Evolutionary conservation across 2,888 invertebrate species (phyloP).

Genomic region (Drosophila vallismaia): DNA sequence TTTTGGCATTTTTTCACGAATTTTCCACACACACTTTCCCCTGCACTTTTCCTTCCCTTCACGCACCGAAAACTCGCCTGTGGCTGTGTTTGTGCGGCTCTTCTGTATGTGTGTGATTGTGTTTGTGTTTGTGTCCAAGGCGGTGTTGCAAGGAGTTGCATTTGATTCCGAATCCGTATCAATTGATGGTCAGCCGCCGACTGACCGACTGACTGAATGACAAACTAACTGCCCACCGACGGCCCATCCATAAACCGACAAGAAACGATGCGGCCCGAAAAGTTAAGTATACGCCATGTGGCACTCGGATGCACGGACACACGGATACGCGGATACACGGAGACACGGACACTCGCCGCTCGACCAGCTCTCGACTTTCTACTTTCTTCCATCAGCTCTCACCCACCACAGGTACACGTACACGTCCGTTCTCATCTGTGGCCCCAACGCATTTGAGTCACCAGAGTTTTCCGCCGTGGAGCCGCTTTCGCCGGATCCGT

Average conservation of each 20-base stretch:
- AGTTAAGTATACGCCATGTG: slow-evolving; percentile 6
- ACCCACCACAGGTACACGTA: slow-evolving; percentile 47
- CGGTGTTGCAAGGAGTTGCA: slow-evolving; percentile 25
- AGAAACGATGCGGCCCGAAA: slow-evolving; percentile 18
- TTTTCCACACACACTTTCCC: slow-evolving; percentile 35
- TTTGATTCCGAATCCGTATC: slow-evolving; percentile 21
- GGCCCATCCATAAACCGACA: slow-evolving; percentile 1
- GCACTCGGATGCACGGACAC: slow-evolving; percentile 12
- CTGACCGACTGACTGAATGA: slow-evolving; percentile 18
- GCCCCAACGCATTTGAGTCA: slow-evolving; percentile 79
- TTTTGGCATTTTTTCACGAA: slow-evolving; percentile 44
- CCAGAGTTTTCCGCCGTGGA: slow-evolving; percentile 55
- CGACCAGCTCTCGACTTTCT: slow-evolving; percentile 6
- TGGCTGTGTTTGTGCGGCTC: background rate
- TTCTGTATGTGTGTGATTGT: background rate
- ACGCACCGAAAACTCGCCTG: background rate
- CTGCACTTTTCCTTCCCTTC: slow-evolving; percentile 9
- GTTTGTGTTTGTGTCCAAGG: slow-evolving; percentile 50
- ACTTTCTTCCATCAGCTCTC: slow-evolving; percentile 3
- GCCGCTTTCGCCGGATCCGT: slow-evolving; percentile 26
- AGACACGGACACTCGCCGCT: background rate
- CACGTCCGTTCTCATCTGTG: slow-evolving; percentile 82
- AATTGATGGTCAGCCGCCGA: slow-evolving; percentile 16
- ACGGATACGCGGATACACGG: background rate
- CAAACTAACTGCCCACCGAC: slow-evolving; percentile 24